A percentile compares a stretch with the other conserved stretches of the same genome.
These are phyloP conservation scores for Eilema sororculum DNA, from an alignment of 2,888 invertebrate species.

Conservation along the genomic window DNA sequence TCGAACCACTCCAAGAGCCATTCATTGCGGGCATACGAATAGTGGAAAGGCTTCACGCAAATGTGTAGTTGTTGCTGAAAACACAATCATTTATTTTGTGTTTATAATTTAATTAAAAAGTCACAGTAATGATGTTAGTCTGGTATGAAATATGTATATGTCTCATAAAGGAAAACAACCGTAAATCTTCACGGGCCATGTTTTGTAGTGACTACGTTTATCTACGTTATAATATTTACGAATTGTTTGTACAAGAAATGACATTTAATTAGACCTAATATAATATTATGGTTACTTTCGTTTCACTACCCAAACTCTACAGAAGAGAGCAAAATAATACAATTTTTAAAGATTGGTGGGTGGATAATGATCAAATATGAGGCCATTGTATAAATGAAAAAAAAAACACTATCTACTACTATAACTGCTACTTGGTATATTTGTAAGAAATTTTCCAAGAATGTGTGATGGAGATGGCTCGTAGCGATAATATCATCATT, in stretches of 20 bases:
- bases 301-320: too few species aligned
- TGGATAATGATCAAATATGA: too few species aligned
- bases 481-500: neutral
- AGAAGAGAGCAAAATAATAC: too few species aligned
- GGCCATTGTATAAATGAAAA: too few species aligned
- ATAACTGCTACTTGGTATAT: too few species aligned
- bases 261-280: neutral
- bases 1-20: slow-evolving; percentile 96
- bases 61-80: slow-evolving; percentile 89
- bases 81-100: neutral
- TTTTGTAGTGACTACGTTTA: neutral
- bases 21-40: slow-evolving; percentile 93
- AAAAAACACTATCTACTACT: too few species aligned
- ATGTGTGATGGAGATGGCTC: neutral
- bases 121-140: neutral
- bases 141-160: too few species aligned
- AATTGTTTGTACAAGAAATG: neutral
- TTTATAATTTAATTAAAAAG: neutral
- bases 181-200: neutral
- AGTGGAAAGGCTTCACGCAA: slow-evolving; percentile 97
- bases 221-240: neutral
- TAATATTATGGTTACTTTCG: too few species aligned
- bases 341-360: too few species aligned
- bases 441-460: neutral
- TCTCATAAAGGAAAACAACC: neutral